Percentiles rank a stretch among this genome's conserved stretches.
Evolutionary conservation across 30 jellyfish, hydroid and myxozoan species (phyloP).

Genomic region (Clytia hemisphaerica): DNA sequence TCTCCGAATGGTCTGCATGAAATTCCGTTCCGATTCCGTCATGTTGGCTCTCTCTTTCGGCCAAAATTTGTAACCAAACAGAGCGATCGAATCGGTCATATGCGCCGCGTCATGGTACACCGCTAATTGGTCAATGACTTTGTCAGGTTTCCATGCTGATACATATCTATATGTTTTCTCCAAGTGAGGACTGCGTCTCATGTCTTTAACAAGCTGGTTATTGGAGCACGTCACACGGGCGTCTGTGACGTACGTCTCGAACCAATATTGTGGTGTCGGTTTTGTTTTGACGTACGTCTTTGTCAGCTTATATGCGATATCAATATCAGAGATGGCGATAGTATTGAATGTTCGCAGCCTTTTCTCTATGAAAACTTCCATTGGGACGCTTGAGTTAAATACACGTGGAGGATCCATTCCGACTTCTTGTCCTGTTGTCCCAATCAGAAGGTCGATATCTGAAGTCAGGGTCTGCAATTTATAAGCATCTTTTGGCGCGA

Average conservation of each 20-base stretch:
- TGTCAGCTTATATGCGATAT: too few species aligned
- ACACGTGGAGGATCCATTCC: slow-evolving; percentile 5
- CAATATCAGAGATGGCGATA: too few species aligned
- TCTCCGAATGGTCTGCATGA: slow-evolving; percentile 19
- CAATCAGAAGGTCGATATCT: slow-evolving; percentile 39
- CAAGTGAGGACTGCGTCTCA: slow-evolving; percentile 7
- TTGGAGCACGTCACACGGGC: slow-evolving; percentile 40
- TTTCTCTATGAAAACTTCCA: too few species aligned
- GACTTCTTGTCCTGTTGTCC: slow-evolving; percentile 66
- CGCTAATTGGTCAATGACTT: too few species aligned
- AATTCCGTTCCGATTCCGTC: slow-evolving; percentile 17
- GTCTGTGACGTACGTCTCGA: slow-evolving; percentile 25
- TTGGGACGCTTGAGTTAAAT: too few species aligned
- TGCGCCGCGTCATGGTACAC: slow-evolving; percentile 32
- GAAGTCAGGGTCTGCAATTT: background rate
- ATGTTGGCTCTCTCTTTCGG: background rate
- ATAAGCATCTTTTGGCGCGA: slow-evolving; percentile 22
- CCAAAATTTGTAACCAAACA: slow-evolving; percentile 36
- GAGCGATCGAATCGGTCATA: slow-evolving; percentile 39
- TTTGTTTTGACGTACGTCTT: too few species aligned
- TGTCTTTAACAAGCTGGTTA: slow-evolving; percentile 3
- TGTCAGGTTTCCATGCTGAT: slow-evolving; percentile 20
- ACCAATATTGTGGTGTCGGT: background rate
- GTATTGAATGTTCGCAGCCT: too few species aligned
- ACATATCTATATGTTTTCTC: slow-evolving; percentile 22